phyloP scores from a whole-genome alignment of 1,140 invertebrate genomes.

The Phenacoccus solenopsis region DNA sequence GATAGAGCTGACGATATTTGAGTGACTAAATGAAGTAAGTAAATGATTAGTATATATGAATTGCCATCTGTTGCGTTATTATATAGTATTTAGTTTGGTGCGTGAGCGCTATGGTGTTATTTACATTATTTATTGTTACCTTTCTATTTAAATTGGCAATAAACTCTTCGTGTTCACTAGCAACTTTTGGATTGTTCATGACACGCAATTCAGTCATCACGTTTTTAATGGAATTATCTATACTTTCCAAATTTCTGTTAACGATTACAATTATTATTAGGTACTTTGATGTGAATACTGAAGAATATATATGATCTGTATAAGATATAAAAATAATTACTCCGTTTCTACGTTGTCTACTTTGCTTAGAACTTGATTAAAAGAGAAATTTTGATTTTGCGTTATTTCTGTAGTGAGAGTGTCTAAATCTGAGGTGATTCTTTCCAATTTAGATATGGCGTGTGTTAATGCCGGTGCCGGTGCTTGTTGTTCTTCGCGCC shows the following conservation, averaged over 20 bases:
- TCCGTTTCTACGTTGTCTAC: slow-evolving; percentile 14
- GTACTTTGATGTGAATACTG: background rate
- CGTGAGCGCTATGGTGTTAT: background rate
- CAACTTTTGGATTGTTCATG: slow-evolving; percentile 25
- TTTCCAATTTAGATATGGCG: slow-evolving; percentile 27
- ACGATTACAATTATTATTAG: background rate
- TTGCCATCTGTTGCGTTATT: background rate
- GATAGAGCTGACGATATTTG: slow-evolving; percentile 25
- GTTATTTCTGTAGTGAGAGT: slow-evolving; percentile 19
- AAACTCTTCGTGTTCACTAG: slow-evolving; percentile 30
- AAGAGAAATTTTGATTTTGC: slow-evolving; percentile 20
- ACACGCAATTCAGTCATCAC: slow-evolving; percentile 27
- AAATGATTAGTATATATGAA: background rate
- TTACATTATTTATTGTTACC: slow-evolving; percentile 22
- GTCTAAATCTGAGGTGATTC: slow-evolving; percentile 25
- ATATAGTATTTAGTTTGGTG: background rate
- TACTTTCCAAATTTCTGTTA: slow-evolving; percentile 24
- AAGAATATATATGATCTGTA: background rate
- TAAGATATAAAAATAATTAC: slow-evolving; percentile 20
- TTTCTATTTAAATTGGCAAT: slow-evolving; percentile 29
- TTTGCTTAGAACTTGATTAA: slow-evolving; percentile 20
- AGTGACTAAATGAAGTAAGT: slow-evolving; percentile 24
- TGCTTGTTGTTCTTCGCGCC: slow-evolving; percentile 27
- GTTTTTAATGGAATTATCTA: slow-evolving; percentile 26
- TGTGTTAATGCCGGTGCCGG: slow-evolving; percentile 28